Evolutionary conservation across 2,888 invertebrate genomes (phyloP).

Genomic region (Gymnocheta viridis): DNA sequence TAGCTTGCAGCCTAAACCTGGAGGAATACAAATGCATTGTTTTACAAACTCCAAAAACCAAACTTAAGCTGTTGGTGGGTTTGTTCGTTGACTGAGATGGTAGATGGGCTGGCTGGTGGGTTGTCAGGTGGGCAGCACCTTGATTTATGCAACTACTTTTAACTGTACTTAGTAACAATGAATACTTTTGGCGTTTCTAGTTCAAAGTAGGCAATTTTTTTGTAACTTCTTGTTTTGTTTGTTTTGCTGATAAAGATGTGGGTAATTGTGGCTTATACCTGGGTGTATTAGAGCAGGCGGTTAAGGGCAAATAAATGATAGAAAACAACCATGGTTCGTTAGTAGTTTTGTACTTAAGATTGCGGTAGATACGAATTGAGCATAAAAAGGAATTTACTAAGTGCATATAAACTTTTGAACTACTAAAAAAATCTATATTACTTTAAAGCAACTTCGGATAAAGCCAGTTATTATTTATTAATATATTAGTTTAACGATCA

Average conservation of each 20-base stretch:
- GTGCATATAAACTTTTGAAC: background rate
- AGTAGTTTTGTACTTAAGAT: conserved; percentile 4
- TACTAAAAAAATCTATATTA: background rate
- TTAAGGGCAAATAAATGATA: conserved; percentile 6
- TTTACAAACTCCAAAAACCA: background rate
- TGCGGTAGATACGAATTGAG: background rate
- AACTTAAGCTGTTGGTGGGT: background rate
- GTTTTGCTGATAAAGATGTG: conserved; percentile 37
- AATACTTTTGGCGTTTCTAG: conserved; percentile 15
- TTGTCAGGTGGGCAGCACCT: background rate
- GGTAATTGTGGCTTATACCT: conserved; percentile 27
- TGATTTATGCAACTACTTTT: conserved; percentile 33
- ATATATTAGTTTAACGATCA: too few relatives aligned
- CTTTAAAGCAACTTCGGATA: background rate
- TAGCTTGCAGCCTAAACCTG: conserved; percentile 42
- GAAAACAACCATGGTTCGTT: background rate
- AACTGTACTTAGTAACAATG: conserved; percentile 20
- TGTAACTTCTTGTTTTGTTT: background rate
- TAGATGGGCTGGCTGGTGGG: background rate
- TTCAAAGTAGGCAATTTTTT: conserved; percentile 14
- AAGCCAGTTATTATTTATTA: too few relatives aligned
- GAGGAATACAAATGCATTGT: background rate
- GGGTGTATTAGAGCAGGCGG: background rate
- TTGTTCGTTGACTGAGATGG: background rate
- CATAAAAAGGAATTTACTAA: background rate